Evolutionary conservation across 2,888 invertebrate species (phyloP), one percentile per base, ranked within the genome.

Genomic region (Drosophila lacicola): DNA sequence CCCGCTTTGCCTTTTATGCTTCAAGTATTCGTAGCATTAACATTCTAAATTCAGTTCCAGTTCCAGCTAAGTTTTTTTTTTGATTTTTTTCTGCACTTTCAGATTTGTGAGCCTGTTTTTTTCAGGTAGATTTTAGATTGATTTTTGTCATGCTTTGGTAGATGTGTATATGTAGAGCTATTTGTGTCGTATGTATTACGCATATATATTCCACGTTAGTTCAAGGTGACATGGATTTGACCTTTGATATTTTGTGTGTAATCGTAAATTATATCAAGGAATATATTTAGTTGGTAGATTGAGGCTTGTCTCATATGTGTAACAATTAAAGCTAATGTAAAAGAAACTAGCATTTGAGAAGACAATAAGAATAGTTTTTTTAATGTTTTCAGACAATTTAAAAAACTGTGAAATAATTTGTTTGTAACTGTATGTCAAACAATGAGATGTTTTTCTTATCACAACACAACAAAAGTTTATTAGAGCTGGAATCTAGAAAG

Each of bases 81-180:
- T 29, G 8, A 29, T 29, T 29, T 29, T 29, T 29, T 29, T 34
- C 13, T 34, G 14, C 29, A 44, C 51, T 37, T 39, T 58, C n/a
- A 58, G 70, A 80, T 68, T 57, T 54, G 57, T 60, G 56, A 61
- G 49, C 73, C 51, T 67, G 58, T 49, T 65, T 73, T 53, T 50
- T 47, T 44, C 78, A 77, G 79, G 82, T 75, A 74, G 65, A 64
- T 75, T 81, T 72, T 46, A 60, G 74, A 82, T 82, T 82, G 82
- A 79, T 77, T 82, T 80, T 79, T 57, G 62, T 73, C 65, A 73
- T 83, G 81, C 67, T 69, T 68, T 50, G 74, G 68, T 72, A 76
- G 58, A 54, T 50, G 4, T 58, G 42, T 45, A 49, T 54, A 60
- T 56, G 39, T 72, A 11, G n/a, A 44, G 44, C 34, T 13, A 21